Conservation (phyloP, 1,140 invertebrate species). For the Schlechtendalia chinensis region DNA sequence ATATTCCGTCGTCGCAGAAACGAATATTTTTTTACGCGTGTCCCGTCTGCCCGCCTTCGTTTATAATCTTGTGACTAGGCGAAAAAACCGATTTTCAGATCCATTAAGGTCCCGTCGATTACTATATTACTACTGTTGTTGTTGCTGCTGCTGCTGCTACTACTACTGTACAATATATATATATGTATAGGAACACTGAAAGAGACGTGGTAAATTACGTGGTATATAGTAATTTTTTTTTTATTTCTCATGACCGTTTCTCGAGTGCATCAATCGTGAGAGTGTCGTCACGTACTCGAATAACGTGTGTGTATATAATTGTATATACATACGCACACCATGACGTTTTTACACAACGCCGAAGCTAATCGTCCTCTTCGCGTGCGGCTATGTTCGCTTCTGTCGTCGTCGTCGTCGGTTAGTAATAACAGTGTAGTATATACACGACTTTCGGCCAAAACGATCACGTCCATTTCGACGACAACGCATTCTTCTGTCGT, state of each 20-base stretch:
- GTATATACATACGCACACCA: background rate
- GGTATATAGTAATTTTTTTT: background rate
- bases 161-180: too few species aligned
- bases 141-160: background rate
- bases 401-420: too few species aligned
- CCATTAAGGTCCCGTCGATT: constrained; percentile 27
- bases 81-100: constrained; percentile 23
- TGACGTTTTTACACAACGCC: constrained; percentile 4
- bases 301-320: background rate
- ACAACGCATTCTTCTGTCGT: too few species aligned
- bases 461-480: too few species aligned
- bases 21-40: too few species aligned
- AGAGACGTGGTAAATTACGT: constrained; percentile 22
- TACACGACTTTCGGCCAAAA: too few species aligned
- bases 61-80: constrained; percentile 2
- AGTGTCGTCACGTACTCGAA: constrained; percentile 6
- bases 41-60: background rate
- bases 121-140: background rate
- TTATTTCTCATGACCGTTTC: constrained; percentile 36
- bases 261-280: constrained; percentile 18
- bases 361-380: constrained; percentile 19
- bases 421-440: too few species aligned
- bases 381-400: background rate
- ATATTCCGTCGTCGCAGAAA: too few species aligned
- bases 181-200: background rate